Evolutionary conservation across 2,113 vertebrate species (phyloP).

Genomic region (Podiceps cristatus): DNA sequence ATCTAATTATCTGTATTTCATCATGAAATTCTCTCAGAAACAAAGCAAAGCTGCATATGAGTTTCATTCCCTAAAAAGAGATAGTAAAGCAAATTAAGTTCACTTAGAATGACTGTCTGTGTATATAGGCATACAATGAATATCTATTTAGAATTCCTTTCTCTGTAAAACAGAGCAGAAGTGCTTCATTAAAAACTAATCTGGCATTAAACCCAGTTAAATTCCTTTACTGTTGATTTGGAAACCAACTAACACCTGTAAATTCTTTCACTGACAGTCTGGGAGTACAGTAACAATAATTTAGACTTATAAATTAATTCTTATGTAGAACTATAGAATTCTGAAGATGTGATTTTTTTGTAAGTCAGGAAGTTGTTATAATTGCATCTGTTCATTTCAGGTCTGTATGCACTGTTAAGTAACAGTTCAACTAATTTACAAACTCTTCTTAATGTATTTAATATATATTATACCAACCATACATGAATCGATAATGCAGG

Average conservation of each 20-base stretch:
- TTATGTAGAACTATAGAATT: neutral
- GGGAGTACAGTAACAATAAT: neutral
- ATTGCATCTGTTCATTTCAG: neutral
- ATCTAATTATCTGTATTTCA: neutral
- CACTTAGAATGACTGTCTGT: neutral
- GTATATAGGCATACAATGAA: neutral
- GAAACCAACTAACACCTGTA: neutral
- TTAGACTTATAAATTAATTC: neutral
- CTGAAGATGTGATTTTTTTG: neutral
- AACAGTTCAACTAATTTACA: neutral
- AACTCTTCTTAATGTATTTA: neutral
- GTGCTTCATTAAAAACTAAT: neutral
- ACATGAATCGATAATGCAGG: neutral
- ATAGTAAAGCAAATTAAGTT: neutral
- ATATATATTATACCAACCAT: neutral
- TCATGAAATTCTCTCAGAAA: neutral
- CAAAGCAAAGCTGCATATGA: neutral
- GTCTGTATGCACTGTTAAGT: neutral
- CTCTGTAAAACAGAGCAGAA: neutral
- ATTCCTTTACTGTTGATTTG: neutral
- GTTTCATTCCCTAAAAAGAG: neutral
- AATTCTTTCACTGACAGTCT: neutral
- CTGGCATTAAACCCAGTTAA: neutral
- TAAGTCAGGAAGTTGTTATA: neutral
- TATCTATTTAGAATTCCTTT: neutral